phyloP scores from a whole-genome alignment of 2,113 vertebrate species.

The Lepidothrix coronata region DNA sequence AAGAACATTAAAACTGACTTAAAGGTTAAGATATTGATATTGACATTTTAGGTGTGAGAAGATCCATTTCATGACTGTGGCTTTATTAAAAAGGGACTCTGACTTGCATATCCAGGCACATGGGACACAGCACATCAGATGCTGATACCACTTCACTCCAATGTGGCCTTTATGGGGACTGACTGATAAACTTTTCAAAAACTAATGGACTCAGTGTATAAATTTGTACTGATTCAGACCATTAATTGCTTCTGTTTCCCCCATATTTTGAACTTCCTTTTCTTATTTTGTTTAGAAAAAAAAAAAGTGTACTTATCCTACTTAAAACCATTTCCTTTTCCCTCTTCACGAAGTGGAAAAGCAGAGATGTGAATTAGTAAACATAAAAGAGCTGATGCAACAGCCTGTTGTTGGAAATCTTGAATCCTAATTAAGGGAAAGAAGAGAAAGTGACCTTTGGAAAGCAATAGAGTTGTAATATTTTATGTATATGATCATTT shows the following conservation, averaged over 20 bases:
- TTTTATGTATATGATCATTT: conserved; percentile 53
- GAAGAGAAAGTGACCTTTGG: conserved; percentile 29
- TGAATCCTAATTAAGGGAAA: conserved; percentile 73
- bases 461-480: conserved; percentile 36
- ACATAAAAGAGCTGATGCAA: conserved; percentile 14
- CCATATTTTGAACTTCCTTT: background rate
- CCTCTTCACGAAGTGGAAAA: conserved; percentile 63
- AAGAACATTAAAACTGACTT: background rate
- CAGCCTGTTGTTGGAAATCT: conserved; percentile 51
- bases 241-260: background rate
- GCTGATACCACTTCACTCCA: background rate
- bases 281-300: background rate
- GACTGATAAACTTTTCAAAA: background rate
- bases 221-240: background rate
- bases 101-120: background rate
- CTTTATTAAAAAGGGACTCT: background rate
- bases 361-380: conserved; percentile 59
- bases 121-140: background rate
- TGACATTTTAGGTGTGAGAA: background rate
- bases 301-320: background rate
- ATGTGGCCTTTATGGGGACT: background rate
- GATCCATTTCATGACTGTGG: background rate
- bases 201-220: background rate
- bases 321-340: conserved; percentile 51
- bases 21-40: background rate